Base-by-base conservation (phyloP, 1,140 invertebrate species). In the Caerostris extrusa region DNA sequence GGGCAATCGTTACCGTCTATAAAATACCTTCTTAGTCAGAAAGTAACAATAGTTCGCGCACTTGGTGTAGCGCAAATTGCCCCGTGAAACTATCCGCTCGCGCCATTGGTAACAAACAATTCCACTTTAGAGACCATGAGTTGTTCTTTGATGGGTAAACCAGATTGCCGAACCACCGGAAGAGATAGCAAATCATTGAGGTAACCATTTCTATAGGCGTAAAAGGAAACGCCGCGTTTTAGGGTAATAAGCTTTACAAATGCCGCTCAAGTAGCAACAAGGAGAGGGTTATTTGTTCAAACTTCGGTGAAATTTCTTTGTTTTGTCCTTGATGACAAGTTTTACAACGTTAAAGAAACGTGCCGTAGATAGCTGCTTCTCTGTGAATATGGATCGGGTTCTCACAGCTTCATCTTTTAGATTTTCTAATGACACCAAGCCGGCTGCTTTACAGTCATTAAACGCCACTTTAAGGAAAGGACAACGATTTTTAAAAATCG, bases 171-270 rank as follows among this genome's bases (percentile, higher is more conserved):
- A 67, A 3, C n/a, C 71, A 5, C 55, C 55, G 82, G 81, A 56
- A 83, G 55, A 83, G 55, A 83, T 83, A 56, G 55, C 82, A 58
- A 90, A 90, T 90, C 89, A 58, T 81, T 53, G 55, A 56, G 89
- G 55, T 90, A 55, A 90, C 89, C 69, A 90, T 90, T 90, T 81
- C 17, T 7, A 60, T 34, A 55, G 56, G 64, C 34, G 60, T 57
- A n/a, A 90, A 90, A 71, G 77, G 57, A 91, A 91, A 83, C 67
- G 89, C 58, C 5, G 34, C 77, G 7, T 64, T 91, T 57, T 56
- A 64, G 81, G 14, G 57, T 64, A 77, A 91, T 91, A 91, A 91
- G 90, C 90, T 67, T n/a, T 91, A 91, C 71, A 91, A 91, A 91
- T 91, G 90, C 58, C 17, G 60, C 81, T 91, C 58, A 91, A 91